phyloP scores from a whole-genome alignment of 2,888 invertebrate species.

The Tenthredo amoena region DNA sequence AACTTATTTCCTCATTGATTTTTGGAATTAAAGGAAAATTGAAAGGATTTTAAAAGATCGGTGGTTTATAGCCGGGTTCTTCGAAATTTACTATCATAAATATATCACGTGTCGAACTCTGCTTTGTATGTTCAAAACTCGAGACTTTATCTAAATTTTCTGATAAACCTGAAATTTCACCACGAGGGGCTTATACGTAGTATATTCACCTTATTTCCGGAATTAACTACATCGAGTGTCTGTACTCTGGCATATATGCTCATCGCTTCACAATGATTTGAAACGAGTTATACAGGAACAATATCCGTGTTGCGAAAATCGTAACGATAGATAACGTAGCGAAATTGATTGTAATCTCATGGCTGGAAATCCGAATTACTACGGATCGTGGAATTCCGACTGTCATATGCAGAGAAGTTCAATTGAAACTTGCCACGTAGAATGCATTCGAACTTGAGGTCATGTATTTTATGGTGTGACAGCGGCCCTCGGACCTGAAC shows the following conservation, averaged over 20 bases:
- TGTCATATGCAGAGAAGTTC: too few relatives aligned
- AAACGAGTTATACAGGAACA: background rate
- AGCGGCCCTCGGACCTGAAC: background rate
- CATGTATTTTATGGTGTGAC: background rate
- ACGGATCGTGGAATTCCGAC: background rate
- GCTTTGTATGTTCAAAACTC: conserved; percentile 22
- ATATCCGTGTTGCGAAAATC: background rate
- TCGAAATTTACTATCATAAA: conserved; percentile 1
- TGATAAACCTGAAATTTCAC: conserved; percentile 12
- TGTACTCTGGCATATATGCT: background rate
- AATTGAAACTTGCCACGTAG: background rate
- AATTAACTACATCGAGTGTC: conserved; percentile 7
- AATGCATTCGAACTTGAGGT: background rate
- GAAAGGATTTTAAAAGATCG: background rate
- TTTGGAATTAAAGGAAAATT: background rate
- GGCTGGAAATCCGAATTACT: background rate
- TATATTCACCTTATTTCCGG: background rate
- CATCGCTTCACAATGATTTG: background rate
- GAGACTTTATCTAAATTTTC: conserved; percentile 24
- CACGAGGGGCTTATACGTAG: background rate
- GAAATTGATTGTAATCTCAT: background rate
- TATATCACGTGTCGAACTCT: conserved; percentile 15
- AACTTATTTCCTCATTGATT: background rate
- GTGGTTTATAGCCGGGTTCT: background rate
- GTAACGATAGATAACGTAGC: background rate